phyloP scores from a whole-genome alignment of 2,113 vertebrate species.

The Corydoras sp. region DNA sequence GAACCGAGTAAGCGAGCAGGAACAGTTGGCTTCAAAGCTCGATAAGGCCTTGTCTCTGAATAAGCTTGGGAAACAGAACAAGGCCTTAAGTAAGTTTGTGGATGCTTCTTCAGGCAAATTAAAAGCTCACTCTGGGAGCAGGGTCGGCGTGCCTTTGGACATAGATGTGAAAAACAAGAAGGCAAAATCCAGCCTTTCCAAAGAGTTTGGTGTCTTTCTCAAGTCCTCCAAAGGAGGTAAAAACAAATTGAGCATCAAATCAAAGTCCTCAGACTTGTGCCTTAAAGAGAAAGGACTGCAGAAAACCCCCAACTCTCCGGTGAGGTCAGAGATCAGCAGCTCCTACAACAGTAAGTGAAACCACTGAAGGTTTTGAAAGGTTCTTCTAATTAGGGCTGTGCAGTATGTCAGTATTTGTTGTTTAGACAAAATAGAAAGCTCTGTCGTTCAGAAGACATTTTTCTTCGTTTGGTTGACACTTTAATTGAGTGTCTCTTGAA shows the following conservation, averaged over 20 bases:
- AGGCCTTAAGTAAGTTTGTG: constrained; percentile 73
- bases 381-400: background rate
- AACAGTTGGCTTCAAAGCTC: constrained; percentile 88
- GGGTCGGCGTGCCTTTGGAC: constrained; percentile 59
- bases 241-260: constrained; percentile 76
- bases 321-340: constrained; percentile 92
- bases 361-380: background rate
- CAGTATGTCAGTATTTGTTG: background rate
- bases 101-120: constrained; percentile 64
- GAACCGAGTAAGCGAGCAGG: constrained; percentile 76
- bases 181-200: constrained; percentile 65
- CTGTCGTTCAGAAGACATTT: no score
- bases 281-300: constrained; percentile 80
- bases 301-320: constrained; percentile 80
- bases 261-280: constrained; percentile 71
- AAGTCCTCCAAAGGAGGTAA: constrained; percentile 77
- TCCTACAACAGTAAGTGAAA: constrained; percentile 89
- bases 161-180: constrained; percentile 68
- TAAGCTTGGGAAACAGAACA: constrained; percentile 75
- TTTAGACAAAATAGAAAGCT: no score
- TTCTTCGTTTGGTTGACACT: no score
- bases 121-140: constrained; percentile 56
- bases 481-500: no score
- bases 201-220: constrained; percentile 68
- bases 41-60: constrained; percentile 88